Conservation (phyloP, 2,113 vertebrate genomes). For the Chloroceryle aenea region DNA sequence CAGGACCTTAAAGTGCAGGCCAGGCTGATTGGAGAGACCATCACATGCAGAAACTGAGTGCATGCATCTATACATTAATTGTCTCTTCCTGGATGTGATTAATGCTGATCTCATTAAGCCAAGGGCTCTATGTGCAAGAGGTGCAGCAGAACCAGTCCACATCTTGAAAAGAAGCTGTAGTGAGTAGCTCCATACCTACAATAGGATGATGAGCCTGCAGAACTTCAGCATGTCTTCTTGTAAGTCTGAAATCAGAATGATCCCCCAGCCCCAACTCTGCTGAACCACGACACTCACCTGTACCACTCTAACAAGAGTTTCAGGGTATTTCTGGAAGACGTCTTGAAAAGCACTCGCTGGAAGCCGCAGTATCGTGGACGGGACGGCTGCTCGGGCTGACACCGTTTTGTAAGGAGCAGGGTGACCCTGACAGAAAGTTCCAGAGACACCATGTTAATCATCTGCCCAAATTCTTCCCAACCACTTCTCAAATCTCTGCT, state of each 20-base stretch:
- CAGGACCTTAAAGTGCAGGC: not conserved
- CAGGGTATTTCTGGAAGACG: slow-evolving; percentile 92
- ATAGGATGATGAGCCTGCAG: not conserved
- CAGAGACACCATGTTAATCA: not conserved
- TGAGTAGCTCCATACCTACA: rapidly evolving
- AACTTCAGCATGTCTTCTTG: not conserved
- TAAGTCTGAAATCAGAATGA: not conserved
- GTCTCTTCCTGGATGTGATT: not conserved
- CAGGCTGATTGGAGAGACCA: not conserved
- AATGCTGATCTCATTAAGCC: not conserved
- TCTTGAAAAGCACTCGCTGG: slow-evolving; percentile 89
- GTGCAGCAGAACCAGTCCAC: not conserved
- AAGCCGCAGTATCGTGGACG: slow-evolving; percentile 85
- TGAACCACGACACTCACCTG: slow-evolving; percentile 76
- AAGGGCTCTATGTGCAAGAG: not conserved
- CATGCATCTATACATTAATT: not conserved
- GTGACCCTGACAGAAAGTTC: slow-evolving; percentile 79
- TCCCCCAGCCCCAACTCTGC: too few relatives aligned
- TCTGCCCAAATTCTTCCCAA: not conserved
- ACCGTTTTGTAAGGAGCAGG: slow-evolving; percentile 91
- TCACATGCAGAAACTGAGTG: not conserved
- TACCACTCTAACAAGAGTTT: slow-evolving; percentile 90
- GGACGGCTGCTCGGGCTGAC: slow-evolving; percentile 83
- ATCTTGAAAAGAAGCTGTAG: not conserved
- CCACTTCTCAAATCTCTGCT: not conserved